Conservation (phyloP, 2,797 vertebrate genomes). For the Chelon labrosus region DNA sequence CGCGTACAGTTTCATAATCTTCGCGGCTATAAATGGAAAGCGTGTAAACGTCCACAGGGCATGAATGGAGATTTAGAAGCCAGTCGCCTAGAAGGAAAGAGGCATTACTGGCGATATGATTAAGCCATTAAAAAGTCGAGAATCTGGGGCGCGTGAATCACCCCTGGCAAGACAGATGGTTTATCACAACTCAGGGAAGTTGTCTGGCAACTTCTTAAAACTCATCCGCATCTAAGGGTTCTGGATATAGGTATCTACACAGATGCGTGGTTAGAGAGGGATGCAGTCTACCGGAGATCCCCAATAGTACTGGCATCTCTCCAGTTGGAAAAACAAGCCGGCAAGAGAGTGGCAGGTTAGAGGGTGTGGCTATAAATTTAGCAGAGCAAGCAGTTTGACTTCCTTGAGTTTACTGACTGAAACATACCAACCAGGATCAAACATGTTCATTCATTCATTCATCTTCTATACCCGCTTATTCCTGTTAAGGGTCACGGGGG, state of each 20-base stretch:
- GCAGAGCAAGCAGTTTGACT: background rate
- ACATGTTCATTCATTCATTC: too few relatives aligned
- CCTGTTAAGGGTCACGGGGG: too few relatives aligned
- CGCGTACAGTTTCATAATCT: conserved; percentile 69
- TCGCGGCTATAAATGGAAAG: conserved; percentile 69
- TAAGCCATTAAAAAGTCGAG: conserved; percentile 64
- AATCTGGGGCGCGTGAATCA: conserved; percentile 65
- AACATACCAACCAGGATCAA: background rate
- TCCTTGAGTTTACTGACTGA: background rate
- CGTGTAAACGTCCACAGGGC: conserved; percentile 59
- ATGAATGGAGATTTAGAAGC: conserved; percentile 63
- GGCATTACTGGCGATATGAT: conserved; percentile 66
- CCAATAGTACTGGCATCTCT: conserved; percentile 6
- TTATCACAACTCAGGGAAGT: conserved; percentile 58
- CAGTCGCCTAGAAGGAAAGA: conserved; percentile 56
- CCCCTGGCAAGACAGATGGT: conserved; percentile 59
- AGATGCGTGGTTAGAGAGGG: background rate
- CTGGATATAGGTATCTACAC: conserved; percentile 7
- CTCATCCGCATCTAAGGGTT: conserved; percentile 10
- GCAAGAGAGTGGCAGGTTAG: background rate
- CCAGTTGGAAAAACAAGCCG: conserved; percentile 19
- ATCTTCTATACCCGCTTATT: too few relatives aligned
- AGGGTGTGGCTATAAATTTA: conserved; percentile 5
- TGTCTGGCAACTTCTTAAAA: conserved; percentile 43
- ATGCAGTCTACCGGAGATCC: background rate